phyloP scores from a whole-genome alignment of 2,888 invertebrate species.

The Cactoblastis cactorum region DNA sequence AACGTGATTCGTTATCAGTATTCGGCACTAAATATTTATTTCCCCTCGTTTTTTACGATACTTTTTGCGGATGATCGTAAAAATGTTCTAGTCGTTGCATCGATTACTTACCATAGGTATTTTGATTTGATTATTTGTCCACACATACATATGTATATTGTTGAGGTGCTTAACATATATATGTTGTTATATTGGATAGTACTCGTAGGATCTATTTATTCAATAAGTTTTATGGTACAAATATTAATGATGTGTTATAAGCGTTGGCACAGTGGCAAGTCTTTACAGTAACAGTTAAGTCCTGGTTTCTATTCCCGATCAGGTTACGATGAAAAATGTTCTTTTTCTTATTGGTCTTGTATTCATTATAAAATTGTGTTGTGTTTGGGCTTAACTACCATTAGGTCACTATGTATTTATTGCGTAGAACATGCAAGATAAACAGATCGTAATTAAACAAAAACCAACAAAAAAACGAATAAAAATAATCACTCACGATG shows the following conservation, averaged over 20 bases:
- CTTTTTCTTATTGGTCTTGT: too few relatives aligned
- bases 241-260: too few relatives aligned
- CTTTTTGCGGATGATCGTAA: slow-evolving; percentile 47
- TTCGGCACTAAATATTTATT: slow-evolving; percentile 73
- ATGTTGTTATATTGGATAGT: not conserved
- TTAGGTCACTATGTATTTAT: too few relatives aligned
- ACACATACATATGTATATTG: slow-evolving; percentile 23
- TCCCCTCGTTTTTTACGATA: slow-evolving; percentile 51
- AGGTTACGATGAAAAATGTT: too few relatives aligned
- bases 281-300: too few relatives aligned
- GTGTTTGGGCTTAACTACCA: too few relatives aligned
- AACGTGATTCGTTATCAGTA: slow-evolving; percentile 71
- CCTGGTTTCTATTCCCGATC: too few relatives aligned
- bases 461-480: not conserved
- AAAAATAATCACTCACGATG: not conserved
- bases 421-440: too few relatives aligned
- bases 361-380: too few relatives aligned
- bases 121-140: slow-evolving; percentile 27
- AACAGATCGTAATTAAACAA: not conserved
- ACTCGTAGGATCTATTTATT: too few relatives aligned
- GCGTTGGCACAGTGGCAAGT: too few relatives aligned
- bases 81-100: slow-evolving; percentile 40
- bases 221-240: too few relatives aligned
- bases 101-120: slow-evolving; percentile 27
- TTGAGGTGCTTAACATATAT: not conserved